phyloP scores from a whole-genome alignment of 2,888 invertebrate species.

The Drosophila algonquin region DNA sequence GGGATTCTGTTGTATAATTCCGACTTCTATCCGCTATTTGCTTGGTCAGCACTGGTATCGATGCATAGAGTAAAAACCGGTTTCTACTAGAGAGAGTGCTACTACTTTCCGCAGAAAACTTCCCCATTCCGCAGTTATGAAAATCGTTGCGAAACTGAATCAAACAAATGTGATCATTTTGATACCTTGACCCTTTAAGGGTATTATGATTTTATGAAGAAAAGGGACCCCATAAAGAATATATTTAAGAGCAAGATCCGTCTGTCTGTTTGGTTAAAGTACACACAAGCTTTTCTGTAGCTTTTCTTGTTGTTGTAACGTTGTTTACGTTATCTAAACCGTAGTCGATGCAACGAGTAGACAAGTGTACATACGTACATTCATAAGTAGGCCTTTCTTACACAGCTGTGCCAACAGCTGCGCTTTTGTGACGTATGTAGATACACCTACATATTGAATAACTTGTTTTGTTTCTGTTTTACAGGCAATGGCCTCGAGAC shows the following conservation, averaged over 20 bases:
- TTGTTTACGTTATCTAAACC: background rate
- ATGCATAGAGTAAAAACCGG: background rate
- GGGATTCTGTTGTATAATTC: background rate
- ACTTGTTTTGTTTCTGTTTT: slow-evolving; percentile 32
- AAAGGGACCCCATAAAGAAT: no score
- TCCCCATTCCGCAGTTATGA: background rate
- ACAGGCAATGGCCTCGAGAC: slow-evolving; percentile 90
- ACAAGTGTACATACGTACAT: background rate
- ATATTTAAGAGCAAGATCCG: background rate
- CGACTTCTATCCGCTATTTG: background rate
- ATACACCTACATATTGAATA: slow-evolving; percentile 10
- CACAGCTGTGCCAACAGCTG: slow-evolving; percentile 48
- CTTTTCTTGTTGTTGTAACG: background rate
- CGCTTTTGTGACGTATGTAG: slow-evolving; percentile 13
- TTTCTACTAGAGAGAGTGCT: background rate
- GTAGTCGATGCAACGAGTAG: background rate
- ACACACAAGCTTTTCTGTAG: background rate
- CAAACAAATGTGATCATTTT: background rate
- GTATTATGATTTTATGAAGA: background rate
- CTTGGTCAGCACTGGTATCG: background rate
- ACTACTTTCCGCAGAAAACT: background rate
- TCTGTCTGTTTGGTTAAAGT: background rate
- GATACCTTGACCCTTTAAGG: background rate
- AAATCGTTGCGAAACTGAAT: background rate
- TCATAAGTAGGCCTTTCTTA: slow-evolving; percentile 11